Base-by-base conservation (phyloP, 2,888 invertebrate species). In the Dolomedes plantarius region DNA sequence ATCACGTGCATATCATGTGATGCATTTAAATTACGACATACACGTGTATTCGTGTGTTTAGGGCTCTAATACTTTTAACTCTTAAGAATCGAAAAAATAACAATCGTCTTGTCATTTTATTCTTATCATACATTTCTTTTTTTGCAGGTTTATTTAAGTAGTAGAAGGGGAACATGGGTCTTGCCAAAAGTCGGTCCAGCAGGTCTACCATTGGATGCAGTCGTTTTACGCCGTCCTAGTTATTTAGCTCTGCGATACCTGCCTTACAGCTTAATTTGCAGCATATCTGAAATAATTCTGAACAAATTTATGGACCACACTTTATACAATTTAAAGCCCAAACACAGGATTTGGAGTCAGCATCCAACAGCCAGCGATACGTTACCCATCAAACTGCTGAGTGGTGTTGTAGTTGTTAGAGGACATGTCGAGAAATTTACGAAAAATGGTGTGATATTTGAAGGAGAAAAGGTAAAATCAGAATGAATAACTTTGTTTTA, bases 161-260 rank as follows among this genome's bases (percentile, higher is more conserved):
- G 92, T 0, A 90, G 92, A 0, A 89, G 92, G 23, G 93, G 93
- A 16, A 91, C 92, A 11, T 93, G 93, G 93, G 90, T 93, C 6
- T 90, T 92, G 62, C 91, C 91, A 76, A 90, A 92, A n/a, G 91
- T 92, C 67, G 91, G 91, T 29, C 90, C 91, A 77, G 90, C 90
- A 88, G 92, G 92, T 11, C 86, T 91, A 27, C 92, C 92, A 0
- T 89, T 90, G 0, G 92, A 92, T 41, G 36, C 67, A 11, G 62
- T 36, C n/a, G 75, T 88, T 13, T 74, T 73, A 19, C 31, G 85
- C 0, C 72, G 89, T 1, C 56, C 39, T 5, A 27, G 79, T 0
- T 76, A 87, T n/a, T 28, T 83, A 9, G 29, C 87, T 3, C 72
- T 80, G 41, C 50, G 62, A 64, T 19, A 36, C 19, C 6, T 87